Evolutionary conservation across 1,140 invertebrate species (phyloP).

Genomic region (Solenopsis fugax): DNA sequence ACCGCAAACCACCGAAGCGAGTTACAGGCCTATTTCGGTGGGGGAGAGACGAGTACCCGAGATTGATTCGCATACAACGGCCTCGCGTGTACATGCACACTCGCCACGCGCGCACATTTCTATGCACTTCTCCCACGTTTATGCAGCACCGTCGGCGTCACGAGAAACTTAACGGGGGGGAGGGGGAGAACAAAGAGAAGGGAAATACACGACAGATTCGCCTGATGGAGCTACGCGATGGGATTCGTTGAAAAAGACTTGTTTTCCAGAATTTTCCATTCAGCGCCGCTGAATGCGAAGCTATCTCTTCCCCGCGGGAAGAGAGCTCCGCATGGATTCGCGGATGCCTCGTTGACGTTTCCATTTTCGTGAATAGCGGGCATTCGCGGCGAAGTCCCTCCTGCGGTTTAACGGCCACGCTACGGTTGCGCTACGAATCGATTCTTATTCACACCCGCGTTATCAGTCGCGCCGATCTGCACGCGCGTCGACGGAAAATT

Average conservation of each 20-base stretch:
- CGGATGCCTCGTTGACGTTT: constrained; percentile 26
- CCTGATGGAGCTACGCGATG: not conserved
- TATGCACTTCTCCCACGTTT: not conserved
- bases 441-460: not conserved
- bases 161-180: constrained; percentile 4
- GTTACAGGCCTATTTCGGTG: constrained; percentile 26
- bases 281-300: constrained; percentile 39
- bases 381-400: not conserved
- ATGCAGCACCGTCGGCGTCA: not conserved
- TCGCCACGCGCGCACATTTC: not conserved
- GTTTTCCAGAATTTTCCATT: constrained; percentile 45
- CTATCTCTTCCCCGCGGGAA: constrained; percentile 3
- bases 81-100: not conserved
- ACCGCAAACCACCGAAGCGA: constrained; percentile 34
- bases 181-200: not conserved
- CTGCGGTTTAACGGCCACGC: not conserved
- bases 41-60: not conserved
- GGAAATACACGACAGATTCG: constrained; percentile 25
- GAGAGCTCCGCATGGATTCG: constrained; percentile 33
- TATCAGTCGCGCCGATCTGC: not conserved
- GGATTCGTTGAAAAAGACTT: constrained; percentile 6
- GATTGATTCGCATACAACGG: constrained; percentile 1
- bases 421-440: not conserved
- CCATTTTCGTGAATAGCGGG: constrained; percentile 52
- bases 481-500: not conserved